phyloP scores from a whole-genome alignment of 2,888 invertebrate species.

The Drosophila nigritarsus region DNA sequence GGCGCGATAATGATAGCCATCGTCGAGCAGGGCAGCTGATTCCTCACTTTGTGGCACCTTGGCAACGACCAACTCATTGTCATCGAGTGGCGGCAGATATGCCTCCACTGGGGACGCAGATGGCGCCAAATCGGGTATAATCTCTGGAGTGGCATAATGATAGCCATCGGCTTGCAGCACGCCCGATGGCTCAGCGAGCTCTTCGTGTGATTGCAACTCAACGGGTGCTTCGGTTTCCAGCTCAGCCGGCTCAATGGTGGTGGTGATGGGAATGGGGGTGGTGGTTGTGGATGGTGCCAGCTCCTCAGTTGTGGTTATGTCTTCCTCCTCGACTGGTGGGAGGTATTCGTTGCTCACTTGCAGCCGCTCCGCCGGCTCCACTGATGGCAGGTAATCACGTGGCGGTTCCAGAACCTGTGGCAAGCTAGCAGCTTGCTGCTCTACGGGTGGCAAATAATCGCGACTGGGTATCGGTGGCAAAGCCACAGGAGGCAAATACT shows the following conservation, averaged over 20 bases:
- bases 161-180: constrained; percentile 74
- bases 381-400: constrained; percentile 66
- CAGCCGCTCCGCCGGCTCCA: constrained; percentile 40
- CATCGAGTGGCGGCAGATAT: constrained; percentile 72
- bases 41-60: constrained; percentile 57
- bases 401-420: constrained; percentile 62
- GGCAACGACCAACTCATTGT: constrained; percentile 56
- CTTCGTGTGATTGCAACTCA: constrained; percentile 49
- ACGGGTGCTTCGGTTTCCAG: constrained; percentile 49
- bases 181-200: constrained; percentile 48
- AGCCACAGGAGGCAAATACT: constrained; percentile 74
- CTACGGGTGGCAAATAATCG: constrained; percentile 79
- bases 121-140: constrained; percentile 65
- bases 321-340: constrained; percentile 45
- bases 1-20: constrained; percentile 78
- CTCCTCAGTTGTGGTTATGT: constrained; percentile 46
- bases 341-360: constrained; percentile 64
- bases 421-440: constrained; percentile 66
- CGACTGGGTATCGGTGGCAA: constrained; percentile 74
- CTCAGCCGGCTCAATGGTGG: constrained; percentile 25
- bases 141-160: constrained; percentile 72
- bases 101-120: constrained; percentile 39
- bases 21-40: constrained; percentile 64
- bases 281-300: constrained; percentile 18
- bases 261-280: constrained; percentile 24